Conservation (phyloP, 92 coral and sea anemone species). For the Palythoa caribaeorum region DNA sequence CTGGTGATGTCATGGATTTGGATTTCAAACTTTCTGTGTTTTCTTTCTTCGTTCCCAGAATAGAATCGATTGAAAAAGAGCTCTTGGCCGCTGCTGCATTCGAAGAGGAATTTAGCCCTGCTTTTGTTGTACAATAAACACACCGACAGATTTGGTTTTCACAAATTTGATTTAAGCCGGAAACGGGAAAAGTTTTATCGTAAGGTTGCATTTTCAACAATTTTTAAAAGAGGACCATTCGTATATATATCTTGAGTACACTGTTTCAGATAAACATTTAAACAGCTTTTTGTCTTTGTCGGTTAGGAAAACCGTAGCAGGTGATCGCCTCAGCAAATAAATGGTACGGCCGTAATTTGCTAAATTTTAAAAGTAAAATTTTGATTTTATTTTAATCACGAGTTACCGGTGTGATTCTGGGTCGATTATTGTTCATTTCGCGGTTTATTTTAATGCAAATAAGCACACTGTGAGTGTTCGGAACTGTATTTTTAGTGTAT, state of each 20-base stretch:
- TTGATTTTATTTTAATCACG: slow-evolving; percentile 16
- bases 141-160: slow-evolving; percentile 7
- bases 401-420: slow-evolving; percentile 28
- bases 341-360: slow-evolving; percentile 2
- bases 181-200: neutral
- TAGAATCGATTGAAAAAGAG: slow-evolving; percentile 37
- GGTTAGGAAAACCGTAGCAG: neutral
- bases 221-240: neutral
- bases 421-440: slow-evolving; percentile 42
- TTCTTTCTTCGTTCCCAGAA: slow-evolving; percentile 27
- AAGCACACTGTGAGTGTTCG: slow-evolving; percentile 21
- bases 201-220: slow-evolving; percentile 34
- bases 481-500: slow-evolving; percentile 26
- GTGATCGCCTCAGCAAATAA: slow-evolving; percentile 3
- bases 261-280: neutral
- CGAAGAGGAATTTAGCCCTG: neutral
- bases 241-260: neutral
- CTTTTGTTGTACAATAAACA: slow-evolving; percentile 2
- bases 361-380: slow-evolving; percentile 18
- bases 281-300: slow-evolving; percentile 3
- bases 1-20: neutral
- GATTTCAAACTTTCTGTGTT: neutral
- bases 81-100: slow-evolving; percentile 7
- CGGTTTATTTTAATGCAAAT: slow-evolving; percentile 46
- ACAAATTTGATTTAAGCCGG: neutral